These are phyloP conservation scores for Hystrix brachyura DNA, from an alignment of 2,113 vertebrate genomes.

Conservation along the genomic window DNA sequence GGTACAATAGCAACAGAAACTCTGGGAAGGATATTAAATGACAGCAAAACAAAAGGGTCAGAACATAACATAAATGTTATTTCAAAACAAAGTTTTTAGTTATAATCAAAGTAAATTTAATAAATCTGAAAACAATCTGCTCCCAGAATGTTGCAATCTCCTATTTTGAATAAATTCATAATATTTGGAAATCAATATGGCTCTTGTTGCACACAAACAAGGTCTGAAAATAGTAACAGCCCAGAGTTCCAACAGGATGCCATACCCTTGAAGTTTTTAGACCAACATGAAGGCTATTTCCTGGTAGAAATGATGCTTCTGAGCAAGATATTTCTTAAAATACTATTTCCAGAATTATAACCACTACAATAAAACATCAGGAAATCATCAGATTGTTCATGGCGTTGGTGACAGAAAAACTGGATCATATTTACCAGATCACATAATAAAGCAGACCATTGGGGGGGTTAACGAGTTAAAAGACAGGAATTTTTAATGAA, in stretches of 20 bases:
- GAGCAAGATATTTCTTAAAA: constrained; percentile 62
- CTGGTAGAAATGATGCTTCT: constrained; percentile 80
- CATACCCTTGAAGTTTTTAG: constrained; percentile 81
- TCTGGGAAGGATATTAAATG: constrained; percentile 54
- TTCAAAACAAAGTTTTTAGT: constrained; percentile 73
- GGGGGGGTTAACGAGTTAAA: constrained; percentile 49
- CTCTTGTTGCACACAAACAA: constrained; percentile 81
- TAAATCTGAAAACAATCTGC: constrained; percentile 69
- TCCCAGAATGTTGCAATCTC: constrained; percentile 77
- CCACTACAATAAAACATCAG: constrained; percentile 64
- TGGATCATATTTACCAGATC: constrained; percentile 1
- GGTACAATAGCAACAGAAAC: constrained; percentile 46
- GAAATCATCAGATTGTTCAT: constrained; percentile 63
- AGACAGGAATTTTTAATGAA: neutral
- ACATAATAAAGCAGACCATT: constrained; percentile 10
- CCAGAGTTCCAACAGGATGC: constrained; percentile 77
- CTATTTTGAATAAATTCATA: constrained; percentile 84
- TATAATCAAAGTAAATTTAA: constrained; percentile 83
- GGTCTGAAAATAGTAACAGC: constrained; percentile 83
- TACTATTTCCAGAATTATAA: constrained; percentile 78
- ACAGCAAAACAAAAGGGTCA: constrained; percentile 44
- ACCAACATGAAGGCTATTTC: constrained; percentile 77
- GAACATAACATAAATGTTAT: constrained; percentile 56
- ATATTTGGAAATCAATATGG: constrained; percentile 86
- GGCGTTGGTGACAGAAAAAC: constrained; percentile 44